Evolutionary conservation across 2,113 vertebrate genomes (phyloP).

Genomic region (Gambusia affinis): DNA sequence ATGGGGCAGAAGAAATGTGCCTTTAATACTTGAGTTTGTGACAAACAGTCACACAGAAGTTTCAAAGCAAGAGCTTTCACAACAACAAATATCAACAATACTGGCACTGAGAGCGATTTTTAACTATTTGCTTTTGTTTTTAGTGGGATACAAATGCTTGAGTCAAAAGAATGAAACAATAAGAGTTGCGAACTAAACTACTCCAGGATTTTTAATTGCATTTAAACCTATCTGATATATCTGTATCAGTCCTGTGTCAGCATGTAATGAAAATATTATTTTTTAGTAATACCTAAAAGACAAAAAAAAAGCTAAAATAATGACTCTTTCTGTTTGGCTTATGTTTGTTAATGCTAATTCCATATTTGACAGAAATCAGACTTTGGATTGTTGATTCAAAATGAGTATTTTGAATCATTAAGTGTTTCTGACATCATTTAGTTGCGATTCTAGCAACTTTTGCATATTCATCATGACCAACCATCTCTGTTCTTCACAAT

Average conservation of each 20-base stretch:
- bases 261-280: no score
- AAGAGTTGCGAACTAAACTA: not conserved
- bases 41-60: constrained; percentile 14
- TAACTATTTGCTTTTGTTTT: not conserved
- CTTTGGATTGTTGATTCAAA: not conserved
- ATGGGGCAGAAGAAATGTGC: constrained; percentile 33
- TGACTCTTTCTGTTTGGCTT: no score
- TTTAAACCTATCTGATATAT: not conserved
- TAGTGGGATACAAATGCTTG: not conserved
- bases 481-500: no score
- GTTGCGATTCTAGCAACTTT: no score
- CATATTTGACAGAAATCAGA: no score
- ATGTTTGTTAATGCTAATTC: no score
- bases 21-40: constrained; percentile 27
- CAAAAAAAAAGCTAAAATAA: no score
- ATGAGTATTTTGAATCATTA: not conserved
- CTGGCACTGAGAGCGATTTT: not conserved
- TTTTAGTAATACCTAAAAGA: no score
- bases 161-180: not conserved
- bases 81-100: not conserved
- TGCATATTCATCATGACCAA: no score
- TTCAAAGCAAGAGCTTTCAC: constrained; percentile 19
- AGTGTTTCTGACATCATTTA: not conserved
- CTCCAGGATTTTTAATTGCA: not conserved
- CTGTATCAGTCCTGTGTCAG: no score